Conservation (phyloP, 2,888 invertebrate genomes). For the Eupithecia subfuscata region DNA sequence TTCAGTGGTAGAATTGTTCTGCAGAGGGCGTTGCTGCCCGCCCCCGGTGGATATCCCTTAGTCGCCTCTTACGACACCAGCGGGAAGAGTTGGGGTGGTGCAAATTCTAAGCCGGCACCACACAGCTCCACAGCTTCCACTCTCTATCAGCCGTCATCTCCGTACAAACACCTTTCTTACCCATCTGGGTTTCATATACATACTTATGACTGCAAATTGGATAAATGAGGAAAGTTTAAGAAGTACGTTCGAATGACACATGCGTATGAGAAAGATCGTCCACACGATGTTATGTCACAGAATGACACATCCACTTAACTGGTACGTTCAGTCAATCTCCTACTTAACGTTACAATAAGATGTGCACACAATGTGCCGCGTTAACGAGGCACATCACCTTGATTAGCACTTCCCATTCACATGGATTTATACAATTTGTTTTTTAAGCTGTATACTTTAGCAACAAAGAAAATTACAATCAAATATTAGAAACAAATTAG, state of each 20-base stretch:
- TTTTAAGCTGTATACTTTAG: neutral
- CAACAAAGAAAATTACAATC: no score
- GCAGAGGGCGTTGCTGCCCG: no score
- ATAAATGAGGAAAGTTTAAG: conserved; percentile 6
- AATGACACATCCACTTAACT: conserved; percentile 33
- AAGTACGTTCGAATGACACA: conserved; percentile 11
- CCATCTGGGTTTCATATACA: no score
- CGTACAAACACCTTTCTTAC: no score
- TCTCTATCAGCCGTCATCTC: no score
- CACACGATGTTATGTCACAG: conserved; percentile 24
- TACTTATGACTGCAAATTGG: neutral
- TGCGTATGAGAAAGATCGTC: conserved; percentile 21
- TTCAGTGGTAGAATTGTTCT: no score
- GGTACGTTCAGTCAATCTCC: conserved; percentile 34
- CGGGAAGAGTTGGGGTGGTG: no score
- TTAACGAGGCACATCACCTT: conserved; percentile 64
- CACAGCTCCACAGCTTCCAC: no score
- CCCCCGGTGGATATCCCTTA: no score
- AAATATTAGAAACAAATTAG: no score
- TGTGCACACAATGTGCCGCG: conserved; percentile 55
- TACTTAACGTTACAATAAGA: conserved; percentile 38
- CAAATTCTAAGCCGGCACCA: no score
- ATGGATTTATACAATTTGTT: conserved; percentile 59
- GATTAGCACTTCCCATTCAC: conserved; percentile 67
- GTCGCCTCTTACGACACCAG: no score